Evolutionary conservation across 2,888 invertebrate genomes (phyloP).

Genomic region (Sympetrum striolatum): DNA sequence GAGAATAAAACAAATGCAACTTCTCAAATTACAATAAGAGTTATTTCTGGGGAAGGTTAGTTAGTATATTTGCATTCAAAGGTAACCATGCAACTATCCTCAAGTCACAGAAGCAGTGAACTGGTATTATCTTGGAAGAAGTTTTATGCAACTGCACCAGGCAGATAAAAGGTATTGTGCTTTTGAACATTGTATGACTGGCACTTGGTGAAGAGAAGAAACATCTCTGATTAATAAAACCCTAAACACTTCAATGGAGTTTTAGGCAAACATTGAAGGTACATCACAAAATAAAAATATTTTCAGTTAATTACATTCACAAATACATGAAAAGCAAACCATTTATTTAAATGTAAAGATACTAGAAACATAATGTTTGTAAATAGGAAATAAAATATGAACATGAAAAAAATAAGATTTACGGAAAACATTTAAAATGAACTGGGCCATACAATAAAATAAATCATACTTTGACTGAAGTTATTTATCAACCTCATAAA

Average conservation of each 20-base stretch:
- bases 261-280: neutral
- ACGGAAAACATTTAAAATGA: neutral
- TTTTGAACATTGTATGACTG: neutral
- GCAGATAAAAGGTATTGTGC: neutral
- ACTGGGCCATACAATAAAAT: neutral
- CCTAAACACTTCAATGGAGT: neutral
- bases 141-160: neutral
- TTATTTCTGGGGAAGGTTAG: neutral
- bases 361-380: neutral
- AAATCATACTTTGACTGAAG: neutral
- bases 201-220: neutral
- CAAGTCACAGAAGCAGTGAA: neutral
- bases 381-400: neutral
- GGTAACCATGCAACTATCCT: neutral
- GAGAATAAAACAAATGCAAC: neutral
- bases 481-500: neutral
- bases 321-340: neutral
- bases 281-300: too few relatives aligned
- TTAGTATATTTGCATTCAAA: neutral
- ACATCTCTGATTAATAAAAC: neutral
- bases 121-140: neutral
- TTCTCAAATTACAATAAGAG: neutral
- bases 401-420: neutral
- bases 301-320: neutral
- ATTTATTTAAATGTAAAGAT: neutral